Evolutionary conservation across 2,888 invertebrate genomes (phyloP), one percentile per base, ranked within the genome.

Genomic region (Platycnemis pennipes): DNA sequence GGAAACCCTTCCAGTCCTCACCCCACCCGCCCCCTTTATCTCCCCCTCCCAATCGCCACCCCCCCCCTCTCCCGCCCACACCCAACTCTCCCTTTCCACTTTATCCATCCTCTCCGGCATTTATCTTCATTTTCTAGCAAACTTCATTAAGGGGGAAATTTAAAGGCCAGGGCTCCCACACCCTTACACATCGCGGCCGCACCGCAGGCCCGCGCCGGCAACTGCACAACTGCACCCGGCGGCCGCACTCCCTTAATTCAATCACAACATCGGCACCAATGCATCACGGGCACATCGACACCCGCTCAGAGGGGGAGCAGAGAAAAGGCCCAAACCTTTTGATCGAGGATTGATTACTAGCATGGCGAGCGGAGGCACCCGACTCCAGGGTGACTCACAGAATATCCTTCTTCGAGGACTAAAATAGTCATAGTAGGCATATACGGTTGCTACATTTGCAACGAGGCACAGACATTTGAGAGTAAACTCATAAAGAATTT

Each of bases 111-210:
- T 26, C 37, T 42, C 26, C 56, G 37, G 22, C 89, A 89, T 89
- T 89, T 89, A 63, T 63, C 89, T 89, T 63, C 89, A 89, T 89
- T 89, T 44, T 37, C 31, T 22, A 53, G 56, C 56, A 42, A 89
- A 63, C 89, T 89, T 89, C 89, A 63, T 89, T 42, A 89, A 37
- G 42, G 53, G 37, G 19, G 37, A 37, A 88, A 89, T 89, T 89
- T 56, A 89, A 37, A 53, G 53, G 31, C 53, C 4, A n/a, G 86
- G 42, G 26, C 46, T 3, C 45, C 87, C 44, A 26, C 87, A 26
- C 44, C 44, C 37, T 16, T 37, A 8, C 37, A 37, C n/a, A 88
- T 49, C 49, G 49, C 13, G 16, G 8, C n/a, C 46, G 4, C 63
- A 3, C 13, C 63, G 4, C 63, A 19, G 3, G 46, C 22, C 22